These are phyloP conservation scores for Diploptera punctata DNA, from an alignment of 2,888 invertebrate species.

Conservation along the genomic window DNA sequence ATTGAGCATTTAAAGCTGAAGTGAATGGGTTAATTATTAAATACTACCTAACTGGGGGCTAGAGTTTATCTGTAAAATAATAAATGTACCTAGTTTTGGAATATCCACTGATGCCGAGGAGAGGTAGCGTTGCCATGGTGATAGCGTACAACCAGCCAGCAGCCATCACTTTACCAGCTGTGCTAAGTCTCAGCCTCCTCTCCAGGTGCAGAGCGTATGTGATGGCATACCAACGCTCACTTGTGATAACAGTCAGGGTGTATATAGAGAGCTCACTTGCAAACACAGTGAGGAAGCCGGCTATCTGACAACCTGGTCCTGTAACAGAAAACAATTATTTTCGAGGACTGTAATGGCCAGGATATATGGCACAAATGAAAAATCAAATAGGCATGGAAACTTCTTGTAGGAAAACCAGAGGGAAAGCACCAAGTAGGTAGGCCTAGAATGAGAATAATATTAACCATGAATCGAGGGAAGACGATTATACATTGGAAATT, in stretches of 20 bases:
- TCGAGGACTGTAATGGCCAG: no score
- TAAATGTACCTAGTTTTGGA: constrained; percentile 65
- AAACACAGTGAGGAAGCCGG: constrained; percentile 70
- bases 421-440: no score
- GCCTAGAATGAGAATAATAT: no score
- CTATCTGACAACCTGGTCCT: constrained; percentile 66
- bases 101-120: constrained; percentile 68
- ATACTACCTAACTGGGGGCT: no score
- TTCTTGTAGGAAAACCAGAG: no score
- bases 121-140: constrained; percentile 64
- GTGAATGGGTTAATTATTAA: no score
- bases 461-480: no score
- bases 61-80: no score
- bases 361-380: no score
- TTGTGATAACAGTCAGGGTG: constrained; percentile 69
- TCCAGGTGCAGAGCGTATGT: constrained; percentile 68
- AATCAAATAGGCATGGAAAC: no score
- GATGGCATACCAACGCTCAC: constrained; percentile 66
- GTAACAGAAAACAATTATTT: constrained; percentile 37
- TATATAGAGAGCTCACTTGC: constrained; percentile 70
- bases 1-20: no score
- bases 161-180: constrained; percentile 64
- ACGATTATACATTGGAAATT: no score
- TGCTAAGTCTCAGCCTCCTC: constrained; percentile 63
- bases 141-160: constrained; percentile 65